Evolutionary conservation across 2,797 vertebrate species (phyloP).

Genomic region (Pteronotus mesoamericanus): DNA sequence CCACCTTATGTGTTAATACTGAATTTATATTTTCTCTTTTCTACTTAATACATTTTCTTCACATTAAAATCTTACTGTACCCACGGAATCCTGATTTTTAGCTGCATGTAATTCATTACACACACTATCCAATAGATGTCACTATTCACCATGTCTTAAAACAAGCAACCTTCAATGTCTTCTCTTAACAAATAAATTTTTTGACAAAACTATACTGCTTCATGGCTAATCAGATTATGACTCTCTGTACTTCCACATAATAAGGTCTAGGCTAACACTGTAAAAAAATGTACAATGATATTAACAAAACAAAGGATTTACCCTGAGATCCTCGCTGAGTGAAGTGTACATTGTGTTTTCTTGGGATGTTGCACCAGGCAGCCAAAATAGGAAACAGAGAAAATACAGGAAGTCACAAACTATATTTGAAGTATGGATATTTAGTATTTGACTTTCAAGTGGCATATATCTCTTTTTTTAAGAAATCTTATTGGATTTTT

Average conservation of each 20-base stretch:
- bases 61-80: slow-evolving; percentile 24
- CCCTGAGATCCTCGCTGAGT: background rate
- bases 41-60: slow-evolving; percentile 43
- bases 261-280: background rate
- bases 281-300: slow-evolving; percentile 10
- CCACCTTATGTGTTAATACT: slow-evolving; percentile 51
- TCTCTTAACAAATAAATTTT: slow-evolving; percentile 43
- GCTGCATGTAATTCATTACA: background rate
- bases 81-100: slow-evolving; percentile 23
- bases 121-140: slow-evolving; percentile 81
- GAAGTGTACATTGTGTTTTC: background rate
- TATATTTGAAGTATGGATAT: background rate
- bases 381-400: background rate
- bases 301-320: slow-evolving; percentile 43
- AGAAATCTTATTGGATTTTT: background rate
- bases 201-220: slow-evolving; percentile 53
- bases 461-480: background rate
- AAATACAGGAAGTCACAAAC: background rate
- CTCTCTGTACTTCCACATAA: background rate
- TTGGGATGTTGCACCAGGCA: background rate
- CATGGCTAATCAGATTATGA: slow-evolving; percentile 42
- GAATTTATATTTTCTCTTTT: slow-evolving; percentile 60
- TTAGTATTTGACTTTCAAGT: slow-evolving; percentile 6
- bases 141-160: slow-evolving; percentile 75
- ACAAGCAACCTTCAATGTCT: background rate